phyloP scores from a whole-genome alignment of 2,888 invertebrate species.

The Amiota communis region DNA sequence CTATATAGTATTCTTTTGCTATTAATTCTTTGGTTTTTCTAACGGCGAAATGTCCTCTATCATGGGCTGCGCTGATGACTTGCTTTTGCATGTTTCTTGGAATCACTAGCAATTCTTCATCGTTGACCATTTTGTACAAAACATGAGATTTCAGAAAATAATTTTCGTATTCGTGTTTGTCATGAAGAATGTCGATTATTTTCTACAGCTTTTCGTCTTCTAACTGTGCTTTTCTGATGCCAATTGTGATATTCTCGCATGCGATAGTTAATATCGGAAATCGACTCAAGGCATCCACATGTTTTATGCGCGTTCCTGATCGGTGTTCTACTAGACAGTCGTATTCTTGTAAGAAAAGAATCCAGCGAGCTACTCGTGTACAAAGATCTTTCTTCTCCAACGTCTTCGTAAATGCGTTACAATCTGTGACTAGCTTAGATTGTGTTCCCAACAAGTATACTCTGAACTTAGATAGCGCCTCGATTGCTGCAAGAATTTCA shows the following conservation, averaged over 20 bases:
- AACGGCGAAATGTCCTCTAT: slow-evolving; percentile 46
- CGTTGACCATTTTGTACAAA: slow-evolving; percentile 9
- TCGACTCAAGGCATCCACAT: slow-evolving; percentile 45
- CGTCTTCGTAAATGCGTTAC: slow-evolving; percentile 32
- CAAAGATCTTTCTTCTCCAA: slow-evolving; percentile 54
- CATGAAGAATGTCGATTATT: slow-evolving; percentile 36
- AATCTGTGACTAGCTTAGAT: slow-evolving; percentile 35
- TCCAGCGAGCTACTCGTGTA: slow-evolving; percentile 51
- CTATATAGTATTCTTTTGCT: slow-evolving; percentile 40
- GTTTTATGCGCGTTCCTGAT: slow-evolving; percentile 38
- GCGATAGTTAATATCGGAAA: slow-evolving; percentile 31
- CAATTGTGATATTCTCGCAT: background rate
- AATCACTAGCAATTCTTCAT: slow-evolving; percentile 28
- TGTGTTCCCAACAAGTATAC: slow-evolving; percentile 8
- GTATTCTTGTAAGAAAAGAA: slow-evolving; percentile 32
- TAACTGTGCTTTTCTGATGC: slow-evolving; percentile 33
- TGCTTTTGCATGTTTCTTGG: slow-evolving; percentile 35
- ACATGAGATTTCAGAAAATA: too few relatives aligned
- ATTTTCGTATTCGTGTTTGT: background rate
- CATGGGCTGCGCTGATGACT: slow-evolving; percentile 43
- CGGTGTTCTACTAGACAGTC: slow-evolving; percentile 35
- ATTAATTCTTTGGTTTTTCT: slow-evolving; percentile 42
- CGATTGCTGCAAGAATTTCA: slow-evolving; percentile 48
- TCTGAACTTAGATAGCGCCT: slow-evolving; percentile 31
- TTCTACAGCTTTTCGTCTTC: slow-evolving; percentile 41